Conservation (phyloP, 2,888 invertebrate species). For the Argynnis bischoffii region DNA sequence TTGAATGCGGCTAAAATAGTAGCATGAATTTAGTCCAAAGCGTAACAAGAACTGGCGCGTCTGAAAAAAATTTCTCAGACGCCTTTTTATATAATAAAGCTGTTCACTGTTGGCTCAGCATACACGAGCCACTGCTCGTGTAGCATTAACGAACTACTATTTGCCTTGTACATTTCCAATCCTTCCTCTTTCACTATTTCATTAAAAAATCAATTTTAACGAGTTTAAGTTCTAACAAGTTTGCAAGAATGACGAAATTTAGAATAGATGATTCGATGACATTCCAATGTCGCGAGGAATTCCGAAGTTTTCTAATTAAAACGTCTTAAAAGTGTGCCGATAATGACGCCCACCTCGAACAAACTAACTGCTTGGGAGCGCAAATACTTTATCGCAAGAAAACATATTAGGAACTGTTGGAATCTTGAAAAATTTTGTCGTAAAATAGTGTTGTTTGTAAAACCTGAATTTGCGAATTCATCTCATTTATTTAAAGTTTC, state of each 20-base stretch:
- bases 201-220: constrained; percentile 18
- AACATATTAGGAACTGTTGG: neutral
- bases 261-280: constrained; percentile 36
- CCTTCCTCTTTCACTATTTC: neutral
- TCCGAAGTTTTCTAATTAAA: constrained; percentile 56
- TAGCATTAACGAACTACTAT: neutral
- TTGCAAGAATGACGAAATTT: constrained; percentile 25
- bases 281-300: constrained; percentile 37
- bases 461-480: neutral
- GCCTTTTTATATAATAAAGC: neutral
- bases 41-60: neutral
- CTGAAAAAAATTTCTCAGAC: neutral
- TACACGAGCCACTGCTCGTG: too few relatives aligned
- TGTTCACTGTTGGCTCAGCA: neutral
- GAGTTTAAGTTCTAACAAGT: constrained; percentile 1
- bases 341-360: constrained; percentile 48
- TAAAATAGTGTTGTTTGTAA: constrained; percentile 1
- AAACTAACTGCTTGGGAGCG: constrained; percentile 1
- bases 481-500: neutral
- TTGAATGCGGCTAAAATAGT: too few relatives aligned
- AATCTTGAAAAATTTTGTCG: neutral
- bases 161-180: constrained; percentile 5
- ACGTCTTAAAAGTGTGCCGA: constrained; percentile 60
- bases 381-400: constrained; percentile 34
- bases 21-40: too few relatives aligned